Conservation (phyloP, 2,888 invertebrate species). For the Mesorhabditis belari region DNA sequence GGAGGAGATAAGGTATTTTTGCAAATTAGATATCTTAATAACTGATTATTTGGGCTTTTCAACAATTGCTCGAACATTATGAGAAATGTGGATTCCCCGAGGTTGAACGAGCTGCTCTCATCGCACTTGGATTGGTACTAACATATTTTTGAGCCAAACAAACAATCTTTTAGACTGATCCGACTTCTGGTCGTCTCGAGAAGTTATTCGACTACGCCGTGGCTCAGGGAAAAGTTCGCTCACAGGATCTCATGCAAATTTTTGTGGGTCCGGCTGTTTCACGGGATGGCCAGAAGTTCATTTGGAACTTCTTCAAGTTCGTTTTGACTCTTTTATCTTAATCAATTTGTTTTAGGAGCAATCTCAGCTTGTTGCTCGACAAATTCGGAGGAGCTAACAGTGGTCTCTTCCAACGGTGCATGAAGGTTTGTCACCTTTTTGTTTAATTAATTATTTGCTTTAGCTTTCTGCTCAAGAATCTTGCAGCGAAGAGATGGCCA, state of each 20-base stretch:
- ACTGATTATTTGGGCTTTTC: slow-evolving; percentile 9
- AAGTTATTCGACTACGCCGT: slow-evolving; percentile 40
- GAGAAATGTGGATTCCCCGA: slow-evolving; percentile 41
- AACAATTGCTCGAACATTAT: slow-evolving; percentile 27
- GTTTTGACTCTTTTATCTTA: neutral
- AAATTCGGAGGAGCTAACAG: slow-evolving; percentile 42
- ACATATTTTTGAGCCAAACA: too few species aligned
- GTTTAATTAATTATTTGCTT: neutral
- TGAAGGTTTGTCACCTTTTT: slow-evolving; percentile 5
- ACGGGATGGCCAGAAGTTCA: slow-evolving; percentile 30
- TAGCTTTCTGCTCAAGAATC: slow-evolving; percentile 9
- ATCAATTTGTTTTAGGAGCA: slow-evolving; percentile 3
- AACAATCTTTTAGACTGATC: slow-evolving; percentile 32
- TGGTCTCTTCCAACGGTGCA: slow-evolving; percentile 37
- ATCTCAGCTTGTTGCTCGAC: slow-evolving; percentile 31
- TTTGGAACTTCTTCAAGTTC: slow-evolving; percentile 45
- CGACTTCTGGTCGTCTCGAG: slow-evolving; percentile 14
- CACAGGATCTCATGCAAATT: slow-evolving; percentile 37
- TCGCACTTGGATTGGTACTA: slow-evolving; percentile 33
- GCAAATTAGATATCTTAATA: neutral
- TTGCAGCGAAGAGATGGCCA: slow-evolving; percentile 17
- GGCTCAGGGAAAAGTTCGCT: slow-evolving; percentile 40
- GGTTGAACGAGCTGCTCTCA: slow-evolving; percentile 32
- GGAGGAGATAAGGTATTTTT: slow-evolving; percentile 16
- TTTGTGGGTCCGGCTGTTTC: slow-evolving; percentile 23